A percentile compares a stretch with the other conserved stretches of the same genome.
Conservation (phyloP, 53 echinoderm and acorn worm genomes). For the Glandiceps talaboti region DNA sequence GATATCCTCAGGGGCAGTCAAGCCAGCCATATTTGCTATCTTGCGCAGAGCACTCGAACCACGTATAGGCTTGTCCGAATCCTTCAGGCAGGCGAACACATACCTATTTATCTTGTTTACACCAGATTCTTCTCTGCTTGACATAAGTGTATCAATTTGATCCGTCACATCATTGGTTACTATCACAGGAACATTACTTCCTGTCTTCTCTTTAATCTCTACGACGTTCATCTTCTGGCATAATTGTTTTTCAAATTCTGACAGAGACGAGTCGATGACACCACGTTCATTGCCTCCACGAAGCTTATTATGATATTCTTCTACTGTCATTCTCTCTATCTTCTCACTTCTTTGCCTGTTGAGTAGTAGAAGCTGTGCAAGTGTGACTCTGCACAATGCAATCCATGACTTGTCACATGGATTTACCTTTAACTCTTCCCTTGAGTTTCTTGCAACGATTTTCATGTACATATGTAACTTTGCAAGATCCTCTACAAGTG, state of each 20-base stretch:
- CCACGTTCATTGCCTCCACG: slow-evolving; percentile 3
- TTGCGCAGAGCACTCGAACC: slow-evolving; percentile 28
- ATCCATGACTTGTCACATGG: neutral
- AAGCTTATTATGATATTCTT: neutral
- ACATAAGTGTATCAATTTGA: slow-evolving; percentile 1
- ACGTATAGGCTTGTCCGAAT: slow-evolving; percentile 17
- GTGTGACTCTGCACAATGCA: neutral
- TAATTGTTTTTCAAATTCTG: slow-evolving; percentile 17
- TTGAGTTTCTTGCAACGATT: neutral
- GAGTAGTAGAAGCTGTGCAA: neutral
- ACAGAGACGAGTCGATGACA: slow-evolving; percentile 10
- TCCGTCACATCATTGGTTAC: slow-evolving; percentile 13
- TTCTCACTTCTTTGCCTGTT: neutral
- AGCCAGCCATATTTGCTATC: slow-evolving; percentile 8
- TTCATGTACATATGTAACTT: slow-evolving; percentile 8
- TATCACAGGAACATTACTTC: slow-evolving; percentile 32
- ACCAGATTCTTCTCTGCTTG: slow-evolving; percentile 3
- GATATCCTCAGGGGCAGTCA: slow-evolving; percentile 31
- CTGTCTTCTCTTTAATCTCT: slow-evolving; percentile 33
- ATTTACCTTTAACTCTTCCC: neutral
- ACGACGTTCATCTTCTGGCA: slow-evolving; percentile 21
- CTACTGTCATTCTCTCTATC: neutral
- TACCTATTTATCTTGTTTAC: neutral
- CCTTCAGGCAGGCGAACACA: slow-evolving; percentile 5
- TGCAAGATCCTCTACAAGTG: slow-evolving; percentile 4